Evolutionary conservation across 2,888 invertebrate species (phyloP).

Genomic region (Chymomyza amoena): DNA sequence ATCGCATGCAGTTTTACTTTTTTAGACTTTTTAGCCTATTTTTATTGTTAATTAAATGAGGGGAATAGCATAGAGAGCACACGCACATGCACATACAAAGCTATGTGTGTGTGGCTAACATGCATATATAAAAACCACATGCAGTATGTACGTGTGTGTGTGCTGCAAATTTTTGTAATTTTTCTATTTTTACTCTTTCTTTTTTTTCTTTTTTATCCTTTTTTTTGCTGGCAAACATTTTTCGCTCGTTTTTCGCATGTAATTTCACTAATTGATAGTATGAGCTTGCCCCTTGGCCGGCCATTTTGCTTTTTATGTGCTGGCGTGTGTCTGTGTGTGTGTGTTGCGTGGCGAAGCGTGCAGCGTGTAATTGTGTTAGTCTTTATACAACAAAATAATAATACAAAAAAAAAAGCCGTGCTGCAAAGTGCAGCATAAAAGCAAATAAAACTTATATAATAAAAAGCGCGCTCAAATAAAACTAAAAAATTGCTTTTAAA

Average conservation of each 20-base stretch:
- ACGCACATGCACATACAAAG: conserved; percentile 18
- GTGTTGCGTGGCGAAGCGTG: not conserved
- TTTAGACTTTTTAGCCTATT: conserved; percentile 77
- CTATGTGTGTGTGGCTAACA: not conserved
- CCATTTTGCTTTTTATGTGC: conserved; percentile 27
- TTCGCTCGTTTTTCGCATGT: conserved; percentile 63
- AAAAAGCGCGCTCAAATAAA: conserved; percentile 35
- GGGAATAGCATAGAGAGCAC: conserved; percentile 50
- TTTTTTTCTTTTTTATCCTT: conserved; percentile 48
- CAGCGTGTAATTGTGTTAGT: conserved; percentile 61
- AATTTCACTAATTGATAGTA: conserved; percentile 72
- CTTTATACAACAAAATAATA: conserved; percentile 19
- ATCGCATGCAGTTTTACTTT: conserved; percentile 65
- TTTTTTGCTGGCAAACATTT: conserved; percentile 44
- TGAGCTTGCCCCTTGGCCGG: conserved; percentile 48
- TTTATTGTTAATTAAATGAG: conserved; percentile 77
- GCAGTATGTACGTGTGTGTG: conserved; percentile 22
- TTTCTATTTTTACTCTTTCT: conserved; percentile 34
- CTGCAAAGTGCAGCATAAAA: conserved; percentile 22
- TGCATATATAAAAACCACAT: conserved; percentile 8
- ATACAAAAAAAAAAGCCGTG: conserved; percentile 17
- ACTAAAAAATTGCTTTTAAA: conserved; percentile 58
- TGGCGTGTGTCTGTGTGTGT: conserved; percentile 18
- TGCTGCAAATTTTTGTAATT: conserved; percentile 9
- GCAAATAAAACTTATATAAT: conserved; percentile 40